Evolutionary conservation across 1,140 invertebrate genomes (phyloP).

Genomic region (Littorina saxatilis): DNA sequence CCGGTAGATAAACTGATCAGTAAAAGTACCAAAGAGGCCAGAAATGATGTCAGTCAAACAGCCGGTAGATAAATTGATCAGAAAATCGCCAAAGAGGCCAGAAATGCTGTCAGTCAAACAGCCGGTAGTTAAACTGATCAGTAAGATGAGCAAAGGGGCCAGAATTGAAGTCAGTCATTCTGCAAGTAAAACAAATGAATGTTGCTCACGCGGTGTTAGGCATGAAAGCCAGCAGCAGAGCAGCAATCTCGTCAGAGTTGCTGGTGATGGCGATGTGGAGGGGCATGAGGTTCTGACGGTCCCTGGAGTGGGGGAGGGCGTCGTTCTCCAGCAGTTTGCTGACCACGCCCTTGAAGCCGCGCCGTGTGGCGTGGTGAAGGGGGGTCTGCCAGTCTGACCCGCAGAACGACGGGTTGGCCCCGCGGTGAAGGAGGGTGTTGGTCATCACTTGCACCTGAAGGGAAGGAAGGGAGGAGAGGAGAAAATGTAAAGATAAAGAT

Average conservation of each 20-base stretch:
- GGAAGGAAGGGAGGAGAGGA: too few relatives aligned
- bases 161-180: too few relatives aligned
- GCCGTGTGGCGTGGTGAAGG: constrained; percentile 63
- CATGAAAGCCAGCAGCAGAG: constrained; percentile 63
- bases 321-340: constrained; percentile 65
- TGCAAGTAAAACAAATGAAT: neutral
- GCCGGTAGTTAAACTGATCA: too few relatives aligned
- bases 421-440: constrained; percentile 62
- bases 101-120: too few relatives aligned
- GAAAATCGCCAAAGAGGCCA: too few relatives aligned
- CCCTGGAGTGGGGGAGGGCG: constrained; percentile 58
- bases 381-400: constrained; percentile 59
- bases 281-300: constrained; percentile 55
- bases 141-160: too few relatives aligned
- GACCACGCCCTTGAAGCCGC: constrained; percentile 63
- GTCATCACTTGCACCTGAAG: constrained; percentile 63
- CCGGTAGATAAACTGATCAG: too few relatives aligned
- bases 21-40: too few relatives aligned
- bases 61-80: too few relatives aligned
- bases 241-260: constrained; percentile 60
- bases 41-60: too few relatives aligned
- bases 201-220: constrained; percentile 59
- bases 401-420: constrained; percentile 59
- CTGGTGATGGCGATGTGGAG: constrained; percentile 57
- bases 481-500: too few relatives aligned